Base-by-base conservation (phyloP, 1,140 invertebrate species). In the Littorina saxatilis region DNA sequence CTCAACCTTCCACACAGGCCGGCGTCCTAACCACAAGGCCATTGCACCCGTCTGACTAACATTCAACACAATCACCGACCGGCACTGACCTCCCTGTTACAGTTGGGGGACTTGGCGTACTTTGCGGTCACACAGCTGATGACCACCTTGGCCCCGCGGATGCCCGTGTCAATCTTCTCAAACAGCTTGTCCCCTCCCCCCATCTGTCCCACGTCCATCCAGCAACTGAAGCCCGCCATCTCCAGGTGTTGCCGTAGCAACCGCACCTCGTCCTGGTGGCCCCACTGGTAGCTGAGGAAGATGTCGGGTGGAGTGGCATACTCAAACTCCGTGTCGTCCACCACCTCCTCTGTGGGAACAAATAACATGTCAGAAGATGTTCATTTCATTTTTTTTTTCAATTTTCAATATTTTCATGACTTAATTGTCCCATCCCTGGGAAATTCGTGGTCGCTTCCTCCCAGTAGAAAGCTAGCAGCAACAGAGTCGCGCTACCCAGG, bases 191-290 rank as follows among this genome's bases (percentile, higher is more conserved):
- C 88, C 17, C 91, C 91, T 1, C 91, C 91, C n/a, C 91, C 91
- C 90, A 91, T 91, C 82, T 92, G 90, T 37, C 91, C 91, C 70
- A 91, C 85, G 74, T 92, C 91, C 86, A 92, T 87, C 91, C 91
- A 92, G 82, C 89, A 90, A 61, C 84, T 81, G 83, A 87, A 91
- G 27, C 90, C 90, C 1, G 89, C 88, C 85, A 85, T 88, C 32
- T 85, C 81, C 77, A 92, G 83, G 76, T 91, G 90, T 35, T 88
- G 82, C 27, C 83, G 79, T 32, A 92, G 79, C 15, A 91, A 50
- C 61, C 89, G 89, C 35, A 90, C 91, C 83, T 91, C 88, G 35
- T 85, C 80, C 78, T 91, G 90, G 50, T 88, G 82, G 61, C 87
- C 87, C 91, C 91, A 92, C 79, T 92, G 90, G 81, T 91, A 92